Evolutionary conservation across 1,140 invertebrate genomes (phyloP), one percentile per base, ranked within the genome.

Genomic region (Drosophila kepulauana): DNA sequence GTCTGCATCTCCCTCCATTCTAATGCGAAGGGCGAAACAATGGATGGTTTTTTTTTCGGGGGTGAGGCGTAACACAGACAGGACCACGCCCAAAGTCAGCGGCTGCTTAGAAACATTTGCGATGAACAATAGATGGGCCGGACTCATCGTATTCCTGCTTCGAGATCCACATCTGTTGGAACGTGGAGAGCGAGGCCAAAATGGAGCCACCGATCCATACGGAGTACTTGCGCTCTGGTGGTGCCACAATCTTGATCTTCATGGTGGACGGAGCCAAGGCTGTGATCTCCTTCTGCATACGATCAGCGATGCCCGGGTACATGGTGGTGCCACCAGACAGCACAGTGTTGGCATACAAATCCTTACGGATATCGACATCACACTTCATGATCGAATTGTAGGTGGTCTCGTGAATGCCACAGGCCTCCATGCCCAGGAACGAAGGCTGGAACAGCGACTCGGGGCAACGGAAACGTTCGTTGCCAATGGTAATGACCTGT

Each of bases 361-460:
- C 97, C 94, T 97, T 97, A 93, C 97, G 95, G 93, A 97, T 97
- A 91, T 97, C 97, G 1, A 97, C 96, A 92, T 98, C 97, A 91
- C 97, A 98, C 93, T 98, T 98, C 97, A 98, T 98, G 93, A 98
- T 98, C 45, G 97, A 97, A 93, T 98, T 98, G 95, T 97, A 98
- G 13, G 96, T 97, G 56, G 98, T 98, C 93, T 98, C 97, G 87
- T 98, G 97, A 92, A 98, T 97, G 69, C 97, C 97, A 78, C 96
- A 96, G 20, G 96, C 96, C 94, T 98, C 97, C 97, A 98, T 98
- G 79, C 97, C 96, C 91, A 97, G 93, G 95, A 97, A 97, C 1
- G 96, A 96, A 57, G 97, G 97, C 91, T 98, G 97, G 95, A 98
- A 98, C 56, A 98, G 94, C 58, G 97, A 97, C 92, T 98, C 97